Evolutionary conservation across 2,888 invertebrate genomes (phyloP).

Genomic region (Thelaira solivaga): DNA sequence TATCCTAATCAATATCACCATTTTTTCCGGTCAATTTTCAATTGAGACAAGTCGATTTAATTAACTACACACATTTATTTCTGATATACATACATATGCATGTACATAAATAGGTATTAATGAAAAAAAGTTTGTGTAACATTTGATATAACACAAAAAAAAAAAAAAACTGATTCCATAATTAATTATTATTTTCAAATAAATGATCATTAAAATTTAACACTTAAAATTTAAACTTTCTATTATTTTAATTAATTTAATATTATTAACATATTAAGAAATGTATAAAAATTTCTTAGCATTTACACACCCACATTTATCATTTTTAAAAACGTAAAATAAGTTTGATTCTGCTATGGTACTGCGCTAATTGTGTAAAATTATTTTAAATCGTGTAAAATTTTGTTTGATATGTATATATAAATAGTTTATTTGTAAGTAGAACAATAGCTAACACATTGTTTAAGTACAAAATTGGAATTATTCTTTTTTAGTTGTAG

Average conservation of each 20-base stretch:
- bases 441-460: conserved; percentile 1
- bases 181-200: not conserved
- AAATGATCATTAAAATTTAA: conserved; percentile 32
- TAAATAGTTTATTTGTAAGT: conserved; percentile 16
- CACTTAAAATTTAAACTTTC: conserved; percentile 35
- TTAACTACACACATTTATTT: no score
- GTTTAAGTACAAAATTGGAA: conserved; percentile 26
- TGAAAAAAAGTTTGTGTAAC: not conserved
- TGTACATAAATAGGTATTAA: no score
- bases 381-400: conserved; percentile 20
- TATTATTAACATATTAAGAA: not conserved
- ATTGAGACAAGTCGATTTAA: no score
- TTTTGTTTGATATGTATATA: conserved; percentile 48
- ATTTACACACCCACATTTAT: no score
- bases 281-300: no score
- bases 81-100: no score
- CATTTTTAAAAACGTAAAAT: no score
- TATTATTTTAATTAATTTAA: not conserved
- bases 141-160: conserved; percentile 22
- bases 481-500: not conserved
- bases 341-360: no score
- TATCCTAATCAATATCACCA: no score
- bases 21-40: no score
- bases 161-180: not conserved
- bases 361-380: not conserved